phyloP scores from a whole-genome alignment of 2,888 invertebrate species.

The Zeuzera pyrina region DNA sequence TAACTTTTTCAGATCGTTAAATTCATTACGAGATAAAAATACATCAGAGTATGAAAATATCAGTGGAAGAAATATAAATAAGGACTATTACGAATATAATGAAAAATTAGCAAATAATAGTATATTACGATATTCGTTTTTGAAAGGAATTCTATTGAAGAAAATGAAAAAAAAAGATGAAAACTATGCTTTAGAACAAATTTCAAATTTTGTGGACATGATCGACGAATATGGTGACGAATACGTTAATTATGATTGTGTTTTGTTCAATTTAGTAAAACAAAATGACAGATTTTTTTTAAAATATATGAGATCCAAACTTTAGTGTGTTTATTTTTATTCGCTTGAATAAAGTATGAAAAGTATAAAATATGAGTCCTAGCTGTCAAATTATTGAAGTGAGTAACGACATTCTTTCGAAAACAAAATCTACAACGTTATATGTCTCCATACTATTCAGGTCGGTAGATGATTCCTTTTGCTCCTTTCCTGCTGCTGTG shows the following conservation, averaged over 20 bases:
- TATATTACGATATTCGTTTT: background rate
- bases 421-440: no score
- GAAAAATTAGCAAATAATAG: no score
- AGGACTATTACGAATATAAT: no score
- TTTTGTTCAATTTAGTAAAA: conserved; percentile 6
- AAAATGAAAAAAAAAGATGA: background rate
- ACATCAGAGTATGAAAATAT: no score
- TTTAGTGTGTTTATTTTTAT: conserved; percentile 7
- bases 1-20: no score
- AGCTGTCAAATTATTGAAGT: no score
- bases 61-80: no score
- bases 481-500: no score
- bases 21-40: no score
- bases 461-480: no score
- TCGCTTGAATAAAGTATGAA: background rate
- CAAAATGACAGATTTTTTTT: conserved; percentile 6
- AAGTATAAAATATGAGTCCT: background rate
- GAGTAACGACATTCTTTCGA: no score
- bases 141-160: background rate
- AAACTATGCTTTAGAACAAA: background rate
- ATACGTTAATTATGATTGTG: conserved; percentile 7
- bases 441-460: no score
- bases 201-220: background rate
- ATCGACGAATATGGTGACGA: conserved; percentile 2
- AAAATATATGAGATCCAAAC: conserved; percentile 13